Evolutionary conservation across 2,888 invertebrate species (phyloP), one percentile per base, ranked within the genome.

Genomic region (Nematopogon swammerdamellus): DNA sequence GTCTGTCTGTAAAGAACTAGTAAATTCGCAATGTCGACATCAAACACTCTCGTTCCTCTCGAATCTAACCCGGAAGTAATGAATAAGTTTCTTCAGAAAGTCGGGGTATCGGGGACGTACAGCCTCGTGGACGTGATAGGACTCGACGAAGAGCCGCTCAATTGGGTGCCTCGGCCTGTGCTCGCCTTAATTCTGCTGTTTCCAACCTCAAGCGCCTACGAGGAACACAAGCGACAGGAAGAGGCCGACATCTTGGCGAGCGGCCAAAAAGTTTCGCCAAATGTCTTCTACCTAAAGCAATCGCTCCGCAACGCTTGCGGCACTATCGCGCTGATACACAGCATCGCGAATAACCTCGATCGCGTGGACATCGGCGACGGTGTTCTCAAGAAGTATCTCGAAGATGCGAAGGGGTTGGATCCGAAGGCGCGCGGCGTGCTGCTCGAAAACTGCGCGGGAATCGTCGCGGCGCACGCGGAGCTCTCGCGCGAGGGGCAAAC

Each of bases 301-400:
- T 86, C 87, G 19, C 87, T 96, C 19, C 88, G 89, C 53, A 97
- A 97, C 70, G 94, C 97, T 3, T 98, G 97, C 70, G 98, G 98
- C 20, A 96, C 97, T 1, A 88, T 98, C 54, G 97, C 97, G 5
- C 75, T 99, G 46, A 88, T 98, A 50, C 97, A 99, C 67, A 87
- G 94, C 57, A 81, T 98, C 52, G 95, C 93, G 10, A 98, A 98
- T 68, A 95, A 93, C 65, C 71, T 76, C n/a, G 86, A 89, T 54
- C 84, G 86, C 14, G 86, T 92, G 48, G 68, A 83, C 20, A 63
- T 93, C 4, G 74, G 82, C 30, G 86, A 87, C 56, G 92, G 92
- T 1, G 80, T 85, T 4, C 69, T 95, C 51, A 91, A 93, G 67
- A 84, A 83, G 47, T 92, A 92, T 59, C 63, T 95, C 44, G 85